Conservation (phyloP, 2,113 vertebrate species). For the Mugil cephalus region DNA sequence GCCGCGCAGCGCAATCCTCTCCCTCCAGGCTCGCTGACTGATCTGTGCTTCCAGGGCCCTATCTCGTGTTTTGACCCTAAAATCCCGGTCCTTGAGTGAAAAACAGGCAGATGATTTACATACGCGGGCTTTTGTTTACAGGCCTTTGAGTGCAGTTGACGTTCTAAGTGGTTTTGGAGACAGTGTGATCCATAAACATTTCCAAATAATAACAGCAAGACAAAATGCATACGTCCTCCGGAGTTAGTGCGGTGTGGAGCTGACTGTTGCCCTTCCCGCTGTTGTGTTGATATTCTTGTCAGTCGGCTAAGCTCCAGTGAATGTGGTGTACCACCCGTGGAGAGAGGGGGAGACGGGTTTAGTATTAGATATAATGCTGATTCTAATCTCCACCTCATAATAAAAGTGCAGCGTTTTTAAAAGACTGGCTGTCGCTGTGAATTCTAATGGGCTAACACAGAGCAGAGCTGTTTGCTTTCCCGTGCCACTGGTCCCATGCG, state of each 20-base stretch:
- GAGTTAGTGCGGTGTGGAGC: conserved; percentile 16
- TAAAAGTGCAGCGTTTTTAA: conserved; percentile 63
- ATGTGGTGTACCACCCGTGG: conserved; percentile 45
- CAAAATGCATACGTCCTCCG: conserved; percentile 37
- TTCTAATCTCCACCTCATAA: conserved; percentile 66
- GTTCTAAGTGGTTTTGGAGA: conserved; percentile 66
- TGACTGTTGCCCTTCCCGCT: conserved; percentile 35
- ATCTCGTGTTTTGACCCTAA: conserved; percentile 39
- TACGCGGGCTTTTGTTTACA: conserved; percentile 57
- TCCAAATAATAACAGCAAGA: conserved; percentile 60
- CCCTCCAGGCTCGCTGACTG: conserved; percentile 5
- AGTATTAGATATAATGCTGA: conserved; percentile 65
- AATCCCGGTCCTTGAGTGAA: conserved; percentile 35
- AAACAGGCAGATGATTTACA: conserved; percentile 52
- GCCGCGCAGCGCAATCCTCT: neutral
- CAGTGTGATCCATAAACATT: conserved; percentile 54
- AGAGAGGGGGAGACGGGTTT: conserved; percentile 39
- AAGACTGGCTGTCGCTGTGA: conserved; percentile 53
- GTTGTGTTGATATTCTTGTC: conserved; percentile 67
- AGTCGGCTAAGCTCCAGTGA: conserved; percentile 48
- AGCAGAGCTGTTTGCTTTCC: conserved; percentile 63
- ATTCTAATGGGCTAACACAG: conserved; percentile 54
- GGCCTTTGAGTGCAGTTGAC: conserved; percentile 40
- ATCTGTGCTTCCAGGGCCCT: conserved; percentile 10
- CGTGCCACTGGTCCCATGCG: conserved; percentile 40